Percentiles rank a stretch among this genome's conserved stretches.
Conservation (phyloP, 2,113 vertebrate genomes). For the Sula dactylatra region DNA sequence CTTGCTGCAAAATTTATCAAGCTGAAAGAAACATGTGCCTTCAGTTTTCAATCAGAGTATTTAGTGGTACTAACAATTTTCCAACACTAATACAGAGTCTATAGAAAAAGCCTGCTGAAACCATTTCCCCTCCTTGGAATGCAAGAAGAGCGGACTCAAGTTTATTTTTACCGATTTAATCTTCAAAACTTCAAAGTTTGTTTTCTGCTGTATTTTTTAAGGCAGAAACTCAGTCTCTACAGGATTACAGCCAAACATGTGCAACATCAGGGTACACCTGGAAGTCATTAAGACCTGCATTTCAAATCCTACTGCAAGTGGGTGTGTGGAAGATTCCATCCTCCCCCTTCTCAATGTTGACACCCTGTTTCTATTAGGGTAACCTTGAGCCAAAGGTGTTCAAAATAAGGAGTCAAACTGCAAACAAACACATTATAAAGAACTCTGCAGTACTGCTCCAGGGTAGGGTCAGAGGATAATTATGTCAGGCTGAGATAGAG, state of each 20-base stretch:
- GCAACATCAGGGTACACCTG: conserved; percentile 70
- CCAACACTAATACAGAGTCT: conserved; percentile 44
- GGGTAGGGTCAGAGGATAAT: conserved; percentile 39
- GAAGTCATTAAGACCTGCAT: conserved; percentile 70
- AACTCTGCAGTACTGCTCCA: conserved; percentile 15
- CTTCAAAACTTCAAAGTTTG: conserved; percentile 68
- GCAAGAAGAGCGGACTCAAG: conserved; percentile 10
- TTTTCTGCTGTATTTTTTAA: conserved; percentile 67
- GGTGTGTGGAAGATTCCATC: background rate
- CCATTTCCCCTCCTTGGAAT: conserved; percentile 48
- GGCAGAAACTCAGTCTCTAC: conserved; percentile 60
- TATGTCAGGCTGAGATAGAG: conserved; percentile 22
- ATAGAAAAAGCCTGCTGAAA: conserved; percentile 17
- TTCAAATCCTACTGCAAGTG: conserved; percentile 48
- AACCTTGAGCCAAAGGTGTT: conserved; percentile 68
- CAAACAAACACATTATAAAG: conserved; percentile 66
- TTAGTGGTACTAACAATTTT: conserved; percentile 52
- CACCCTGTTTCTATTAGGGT: conserved; percentile 55
- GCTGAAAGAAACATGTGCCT: conserved; percentile 21
- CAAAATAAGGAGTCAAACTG: conserved; percentile 57
- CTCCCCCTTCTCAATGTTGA: conserved; percentile 14
- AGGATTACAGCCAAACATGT: conserved; percentile 47
- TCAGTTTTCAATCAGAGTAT: conserved; percentile 43
- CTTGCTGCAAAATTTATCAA: conserved; percentile 33
- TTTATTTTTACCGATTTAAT: conserved; percentile 69